Evolutionary conservation across 2,888 invertebrate genomes (phyloP).

Genomic region (Adela reaumurella): DNA sequence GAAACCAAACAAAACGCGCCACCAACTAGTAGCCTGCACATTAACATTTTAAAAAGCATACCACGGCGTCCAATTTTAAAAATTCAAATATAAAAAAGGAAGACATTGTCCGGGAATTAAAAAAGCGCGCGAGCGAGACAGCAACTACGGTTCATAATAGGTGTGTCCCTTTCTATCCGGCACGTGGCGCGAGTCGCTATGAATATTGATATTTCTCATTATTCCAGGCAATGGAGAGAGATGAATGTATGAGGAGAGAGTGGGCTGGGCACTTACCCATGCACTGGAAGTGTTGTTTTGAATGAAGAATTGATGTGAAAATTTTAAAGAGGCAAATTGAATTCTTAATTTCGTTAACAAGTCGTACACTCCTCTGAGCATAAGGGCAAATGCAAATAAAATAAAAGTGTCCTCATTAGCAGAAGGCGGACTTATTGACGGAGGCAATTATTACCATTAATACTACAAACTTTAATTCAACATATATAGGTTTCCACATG

Average conservation of each 20-base stretch:
- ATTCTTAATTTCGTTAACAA: too few relatives aligned
- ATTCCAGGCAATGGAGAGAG: slow-evolving; percentile 9
- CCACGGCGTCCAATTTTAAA: slow-evolving; percentile 19
- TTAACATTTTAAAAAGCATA: background rate
- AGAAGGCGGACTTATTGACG: too few relatives aligned
- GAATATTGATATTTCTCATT: slow-evolving; percentile 33
- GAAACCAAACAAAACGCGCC: background rate
- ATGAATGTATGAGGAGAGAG: background rate
- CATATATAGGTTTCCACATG: too few relatives aligned
- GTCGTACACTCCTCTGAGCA: too few relatives aligned
- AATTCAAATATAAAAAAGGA: slow-evolving; percentile 18
- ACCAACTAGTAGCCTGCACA: background rate
- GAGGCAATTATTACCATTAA: too few relatives aligned
- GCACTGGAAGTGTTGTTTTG: too few relatives aligned
- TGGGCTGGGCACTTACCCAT: too few relatives aligned
- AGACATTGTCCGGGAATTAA: slow-evolving; percentile 20
- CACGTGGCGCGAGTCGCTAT: slow-evolving; percentile 26
- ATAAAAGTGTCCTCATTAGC: too few relatives aligned
- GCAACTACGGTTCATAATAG: slow-evolving; percentile 9
- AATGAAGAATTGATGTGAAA: too few relatives aligned
- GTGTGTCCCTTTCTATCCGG: slow-evolving; percentile 17
- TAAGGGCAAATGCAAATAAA: too few relatives aligned
- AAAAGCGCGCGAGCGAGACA: slow-evolving; percentile 17
- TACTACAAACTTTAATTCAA: too few relatives aligned
- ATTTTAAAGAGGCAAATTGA: too few relatives aligned